Percentiles rank a stretch among this genome's conserved stretches.
Evolutionary conservation across 2,797 vertebrate genomes (phyloP).

Genomic region (Muscicapa comitata): DNA sequence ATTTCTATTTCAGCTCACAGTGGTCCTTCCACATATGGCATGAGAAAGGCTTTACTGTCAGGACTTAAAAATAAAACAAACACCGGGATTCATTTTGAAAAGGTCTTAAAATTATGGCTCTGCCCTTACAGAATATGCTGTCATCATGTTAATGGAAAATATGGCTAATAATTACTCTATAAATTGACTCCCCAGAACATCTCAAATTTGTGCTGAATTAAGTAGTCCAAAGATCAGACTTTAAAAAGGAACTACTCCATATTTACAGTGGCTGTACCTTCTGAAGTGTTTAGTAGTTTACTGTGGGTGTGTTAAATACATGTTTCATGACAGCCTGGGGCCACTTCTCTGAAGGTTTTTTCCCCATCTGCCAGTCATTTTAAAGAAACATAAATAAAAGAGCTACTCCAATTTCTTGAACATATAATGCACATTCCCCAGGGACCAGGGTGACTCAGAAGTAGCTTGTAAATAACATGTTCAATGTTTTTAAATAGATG

Average conservation of each 20-base stretch:
- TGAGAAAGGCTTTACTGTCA: neutral
- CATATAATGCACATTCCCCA: neutral
- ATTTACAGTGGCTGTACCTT: neutral
- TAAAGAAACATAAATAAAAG: constrained; percentile 60
- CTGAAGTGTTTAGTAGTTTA: constrained; percentile 39
- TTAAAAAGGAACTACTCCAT: neutral
- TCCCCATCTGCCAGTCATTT: constrained; percentile 56
- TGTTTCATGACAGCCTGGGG: constrained; percentile 53
- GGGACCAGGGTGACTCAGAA: constrained; percentile 38
- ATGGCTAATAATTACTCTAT: neutral
- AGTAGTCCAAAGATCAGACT: neutral
- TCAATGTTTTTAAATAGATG: constrained; percentile 30
- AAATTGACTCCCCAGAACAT: neutral
- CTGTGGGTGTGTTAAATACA: constrained; percentile 52
- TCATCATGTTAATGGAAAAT: neutral
- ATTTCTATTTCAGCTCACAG: neutral
- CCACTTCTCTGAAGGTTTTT: constrained; percentile 57
- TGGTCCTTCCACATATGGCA: neutral
- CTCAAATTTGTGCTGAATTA: constrained; percentile 32
- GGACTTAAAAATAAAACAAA: neutral
- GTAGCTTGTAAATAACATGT: constrained; percentile 50
- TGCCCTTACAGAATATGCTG: neutral
- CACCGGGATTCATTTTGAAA: neutral
- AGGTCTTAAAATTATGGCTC: neutral
- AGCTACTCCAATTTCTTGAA: constrained; percentile 50